Conservation (phyloP, 1,140 invertebrate species). For the Lepidurus packardi region DNA sequence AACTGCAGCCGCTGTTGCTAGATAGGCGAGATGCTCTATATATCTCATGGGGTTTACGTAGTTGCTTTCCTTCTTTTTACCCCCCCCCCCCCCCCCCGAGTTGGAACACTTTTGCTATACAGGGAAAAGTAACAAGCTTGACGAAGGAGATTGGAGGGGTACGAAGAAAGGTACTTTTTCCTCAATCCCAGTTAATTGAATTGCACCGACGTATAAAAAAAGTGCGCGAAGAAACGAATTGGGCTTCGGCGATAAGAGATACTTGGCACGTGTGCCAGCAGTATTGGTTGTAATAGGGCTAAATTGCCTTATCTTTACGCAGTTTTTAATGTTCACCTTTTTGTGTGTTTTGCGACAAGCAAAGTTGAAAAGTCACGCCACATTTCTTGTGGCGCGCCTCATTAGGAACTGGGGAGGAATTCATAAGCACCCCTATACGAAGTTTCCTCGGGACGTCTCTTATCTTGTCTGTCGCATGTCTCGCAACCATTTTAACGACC, state of each 20-base stretch:
- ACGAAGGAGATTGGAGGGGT: not conserved
- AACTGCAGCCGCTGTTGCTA: not conserved
- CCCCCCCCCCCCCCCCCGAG: no score
- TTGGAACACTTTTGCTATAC: not conserved
- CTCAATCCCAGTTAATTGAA: not conserved
- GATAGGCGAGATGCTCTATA: not conserved
- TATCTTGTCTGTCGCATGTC: conserved; percentile 19
- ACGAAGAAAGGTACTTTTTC: not conserved
- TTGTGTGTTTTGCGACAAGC: not conserved
- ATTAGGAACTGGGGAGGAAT: not conserved
- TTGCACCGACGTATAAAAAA: not conserved
- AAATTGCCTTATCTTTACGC: conserved; percentile 1
- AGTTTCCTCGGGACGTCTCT: not conserved
- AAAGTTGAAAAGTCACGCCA: not conserved
- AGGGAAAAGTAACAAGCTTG: not conserved
- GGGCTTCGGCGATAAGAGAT: not conserved
- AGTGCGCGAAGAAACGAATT: not conserved
- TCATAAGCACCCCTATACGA: conserved; percentile 2
- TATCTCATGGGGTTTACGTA: not conserved
- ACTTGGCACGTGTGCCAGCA: not conserved
- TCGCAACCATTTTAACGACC: not conserved
- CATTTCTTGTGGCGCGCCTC: not conserved
- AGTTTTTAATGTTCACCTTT: not conserved
- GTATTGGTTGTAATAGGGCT: not conserved
- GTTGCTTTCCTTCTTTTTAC: not conserved